Percentiles rank a stretch among this genome's conserved stretches.
These are phyloP conservation scores for Misgurnus mizolepis DNA, from an alignment of 2,113 vertebrate species.

Conservation along the genomic window DNA sequence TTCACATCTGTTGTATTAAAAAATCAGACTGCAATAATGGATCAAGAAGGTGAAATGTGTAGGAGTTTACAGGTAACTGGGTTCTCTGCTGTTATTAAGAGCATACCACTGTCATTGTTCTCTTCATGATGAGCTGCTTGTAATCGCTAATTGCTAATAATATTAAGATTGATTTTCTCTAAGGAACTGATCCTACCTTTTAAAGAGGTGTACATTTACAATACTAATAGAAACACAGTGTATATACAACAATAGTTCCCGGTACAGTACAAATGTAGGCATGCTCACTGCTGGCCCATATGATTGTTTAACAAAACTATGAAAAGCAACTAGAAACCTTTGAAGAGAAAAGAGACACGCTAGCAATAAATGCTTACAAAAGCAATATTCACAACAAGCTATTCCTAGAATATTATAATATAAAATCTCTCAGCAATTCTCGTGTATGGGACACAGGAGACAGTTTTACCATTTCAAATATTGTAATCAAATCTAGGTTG, in stretches of 20 bases:
- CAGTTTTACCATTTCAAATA: neutral
- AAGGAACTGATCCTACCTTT: neutral
- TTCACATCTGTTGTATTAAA: slow-evolving; percentile 10
- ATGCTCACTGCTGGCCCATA: neutral
- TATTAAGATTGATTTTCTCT: neutral
- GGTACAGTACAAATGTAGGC: neutral
- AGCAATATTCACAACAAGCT: neutral
- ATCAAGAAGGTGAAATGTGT: slow-evolving; percentile 34
- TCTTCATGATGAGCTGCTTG: neutral
- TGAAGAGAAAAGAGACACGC: neutral
- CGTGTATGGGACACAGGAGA: neutral
- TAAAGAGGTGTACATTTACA: too few species aligned
- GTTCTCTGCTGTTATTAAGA: neutral
- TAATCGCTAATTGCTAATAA: slow-evolving; percentile 6
- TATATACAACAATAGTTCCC: neutral
- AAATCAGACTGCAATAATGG: neutral
- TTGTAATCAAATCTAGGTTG: neutral
- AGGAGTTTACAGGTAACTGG: slow-evolving; percentile 15
- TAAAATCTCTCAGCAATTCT: neutral
- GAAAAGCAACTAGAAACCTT: neutral
- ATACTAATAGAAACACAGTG: too few species aligned
- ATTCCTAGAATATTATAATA: neutral
- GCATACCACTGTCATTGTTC: neutral
- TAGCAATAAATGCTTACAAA: neutral
- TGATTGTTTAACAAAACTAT: neutral